A percentile compares a stretch with the other conserved stretches of the same genome.
phyloP scores from a whole-genome alignment of 1,140 invertebrate genomes.

The Eufriesea mexicana region DNA sequence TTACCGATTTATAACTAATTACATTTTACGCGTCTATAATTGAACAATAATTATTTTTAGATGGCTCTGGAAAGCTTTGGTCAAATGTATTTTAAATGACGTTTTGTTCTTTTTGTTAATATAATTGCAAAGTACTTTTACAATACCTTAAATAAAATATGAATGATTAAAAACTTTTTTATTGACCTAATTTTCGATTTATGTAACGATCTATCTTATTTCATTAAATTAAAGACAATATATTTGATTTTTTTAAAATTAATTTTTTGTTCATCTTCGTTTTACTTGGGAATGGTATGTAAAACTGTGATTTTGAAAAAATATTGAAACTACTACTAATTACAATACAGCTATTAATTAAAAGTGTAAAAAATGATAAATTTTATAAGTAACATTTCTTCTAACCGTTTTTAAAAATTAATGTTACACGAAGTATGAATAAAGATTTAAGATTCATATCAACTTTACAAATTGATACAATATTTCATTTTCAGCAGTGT shows the following conservation, averaged over 20 bases:
- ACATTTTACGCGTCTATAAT: background rate
- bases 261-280: slow-evolving; percentile 1
- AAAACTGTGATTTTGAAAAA: slow-evolving; percentile 23
- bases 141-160: slow-evolving; percentile 29
- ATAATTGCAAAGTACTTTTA: slow-evolving; percentile 41
- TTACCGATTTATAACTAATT: slow-evolving; percentile 18
- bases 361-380: slow-evolving; percentile 39
- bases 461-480: slow-evolving; percentile 17
- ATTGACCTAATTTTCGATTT: background rate
- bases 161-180: slow-evolving; percentile 12
- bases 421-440: slow-evolving; percentile 8
- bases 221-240: slow-evolving; percentile 35
- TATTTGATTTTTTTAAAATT: background rate
- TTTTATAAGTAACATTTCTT: slow-evolving; percentile 30
- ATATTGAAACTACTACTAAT: slow-evolving; percentile 3
- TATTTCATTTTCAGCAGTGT: background rate
- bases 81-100: slow-evolving; percentile 50
- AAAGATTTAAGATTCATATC: background rate
- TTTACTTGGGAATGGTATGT: slow-evolving; percentile 4
- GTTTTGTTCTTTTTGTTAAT: slow-evolving; percentile 23
- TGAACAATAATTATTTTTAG: slow-evolving; percentile 18
- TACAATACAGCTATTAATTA: slow-evolving; percentile 42
- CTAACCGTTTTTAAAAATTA: background rate
- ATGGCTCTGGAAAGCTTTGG: slow-evolving; percentile 43
- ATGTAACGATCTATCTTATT: slow-evolving; percentile 19